These are phyloP conservation scores for Protomyctophum bolini DNA, from an alignment of 2,113 vertebrate genomes.

Conservation along the genomic window DNA sequence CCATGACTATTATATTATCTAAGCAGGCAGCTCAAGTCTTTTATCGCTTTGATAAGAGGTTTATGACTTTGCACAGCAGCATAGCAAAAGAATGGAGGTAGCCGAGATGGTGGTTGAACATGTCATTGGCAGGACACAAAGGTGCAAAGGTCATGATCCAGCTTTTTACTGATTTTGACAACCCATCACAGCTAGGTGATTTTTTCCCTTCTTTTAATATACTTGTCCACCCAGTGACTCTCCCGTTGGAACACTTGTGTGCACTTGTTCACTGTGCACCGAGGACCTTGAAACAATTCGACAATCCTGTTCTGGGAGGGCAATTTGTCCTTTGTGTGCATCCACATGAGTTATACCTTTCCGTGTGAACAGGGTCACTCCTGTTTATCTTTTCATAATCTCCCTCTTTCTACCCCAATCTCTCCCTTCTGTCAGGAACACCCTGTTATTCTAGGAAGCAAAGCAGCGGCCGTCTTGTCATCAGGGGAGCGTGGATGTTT, in stretches of 20 bases:
- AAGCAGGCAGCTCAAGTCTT: constrained; percentile 11
- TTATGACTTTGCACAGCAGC: constrained; percentile 21
- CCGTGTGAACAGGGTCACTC: constrained; percentile 23
- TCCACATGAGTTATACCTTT: constrained; percentile 14
- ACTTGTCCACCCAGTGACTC: background rate
- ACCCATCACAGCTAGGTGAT: constrained; percentile 1
- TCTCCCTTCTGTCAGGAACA: constrained; percentile 22
- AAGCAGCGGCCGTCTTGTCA: constrained; percentile 37
- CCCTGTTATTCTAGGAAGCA: constrained; percentile 38
- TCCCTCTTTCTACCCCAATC: background rate
- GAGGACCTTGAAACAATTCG: constrained; percentile 27
- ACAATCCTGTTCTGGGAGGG: constrained; percentile 13
- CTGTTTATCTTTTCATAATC: constrained; percentile 37
- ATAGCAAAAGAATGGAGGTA: constrained; percentile 16
- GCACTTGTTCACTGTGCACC: constrained; percentile 16
- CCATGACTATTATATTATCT: constrained; percentile 1
- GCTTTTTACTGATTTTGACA: constrained; percentile 12
- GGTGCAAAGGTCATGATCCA: background rate
- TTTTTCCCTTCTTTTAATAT: constrained; percentile 13
- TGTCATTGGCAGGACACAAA: background rate
- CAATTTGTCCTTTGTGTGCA: constrained; percentile 13
- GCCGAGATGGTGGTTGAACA: background rate
- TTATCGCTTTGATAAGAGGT: constrained; percentile 5
- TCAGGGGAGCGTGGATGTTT: constrained; percentile 28
- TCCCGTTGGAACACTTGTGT: constrained; percentile 12